A percentile compares a stretch with the other conserved stretches of the same genome.
Conservation (phyloP, 2,113 vertebrate species). For the Hypanus sabinus region DNA sequence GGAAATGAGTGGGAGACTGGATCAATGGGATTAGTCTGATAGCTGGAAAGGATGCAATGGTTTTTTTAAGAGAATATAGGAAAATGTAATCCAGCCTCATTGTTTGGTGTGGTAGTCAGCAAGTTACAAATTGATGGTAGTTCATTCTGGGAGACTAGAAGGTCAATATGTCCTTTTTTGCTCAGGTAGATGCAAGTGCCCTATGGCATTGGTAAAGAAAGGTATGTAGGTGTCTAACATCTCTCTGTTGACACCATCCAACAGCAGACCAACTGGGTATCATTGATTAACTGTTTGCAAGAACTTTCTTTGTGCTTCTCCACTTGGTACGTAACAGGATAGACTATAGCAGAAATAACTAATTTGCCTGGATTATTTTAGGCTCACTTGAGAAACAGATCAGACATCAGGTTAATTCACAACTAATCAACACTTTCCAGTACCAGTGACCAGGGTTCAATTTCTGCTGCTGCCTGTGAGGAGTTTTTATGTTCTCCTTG, state of each 20-base stretch:
- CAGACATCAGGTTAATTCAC: background rate
- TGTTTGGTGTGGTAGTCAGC: background rate
- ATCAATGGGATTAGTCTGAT: too few relatives aligned
- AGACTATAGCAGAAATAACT: background rate
- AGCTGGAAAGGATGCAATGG: too few relatives aligned
- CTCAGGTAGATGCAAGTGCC: background rate
- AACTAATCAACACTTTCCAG: too few relatives aligned
- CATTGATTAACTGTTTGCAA: background rate
- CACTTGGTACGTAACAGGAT: background rate
- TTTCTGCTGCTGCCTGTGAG: too few relatives aligned
- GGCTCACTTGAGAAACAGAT: background rate
- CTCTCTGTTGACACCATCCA: background rate
- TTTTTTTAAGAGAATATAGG: too few relatives aligned
- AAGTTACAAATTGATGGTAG: background rate
- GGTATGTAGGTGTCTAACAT: background rate
- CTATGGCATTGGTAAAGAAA: background rate
- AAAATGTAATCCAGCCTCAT: background rate
- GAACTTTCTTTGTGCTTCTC: background rate
- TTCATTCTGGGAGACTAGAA: background rate
- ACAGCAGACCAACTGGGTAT: background rate
- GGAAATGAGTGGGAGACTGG: too few relatives aligned
- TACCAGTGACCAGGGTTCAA: too few relatives aligned
- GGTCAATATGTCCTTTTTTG: background rate
- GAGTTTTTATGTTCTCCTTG: too few relatives aligned
- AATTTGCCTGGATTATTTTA: background rate